Percentiles rank a stretch among this genome's conserved stretches.
Conservation (phyloP, 2,888 invertebrate genomes). For the Cyclophora punctaria region DNA sequence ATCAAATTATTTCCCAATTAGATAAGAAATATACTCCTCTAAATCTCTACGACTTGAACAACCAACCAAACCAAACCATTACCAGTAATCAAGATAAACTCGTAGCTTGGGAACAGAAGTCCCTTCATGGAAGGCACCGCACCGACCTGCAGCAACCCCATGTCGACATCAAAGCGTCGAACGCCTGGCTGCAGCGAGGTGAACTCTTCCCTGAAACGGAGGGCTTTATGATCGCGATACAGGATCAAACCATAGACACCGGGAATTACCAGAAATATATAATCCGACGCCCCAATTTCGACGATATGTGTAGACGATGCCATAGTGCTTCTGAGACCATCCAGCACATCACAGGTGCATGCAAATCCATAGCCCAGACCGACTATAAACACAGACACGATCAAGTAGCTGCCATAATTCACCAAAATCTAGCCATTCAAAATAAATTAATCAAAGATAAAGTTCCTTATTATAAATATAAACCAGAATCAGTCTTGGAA, state of each 20-base stretch:
- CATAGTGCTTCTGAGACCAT: too few species aligned
- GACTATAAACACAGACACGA: too few species aligned
- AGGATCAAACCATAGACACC: slow-evolving; percentile 4
- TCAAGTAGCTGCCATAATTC: too few species aligned
- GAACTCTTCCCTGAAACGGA: slow-evolving; percentile 12
- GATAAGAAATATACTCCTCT: background rate
- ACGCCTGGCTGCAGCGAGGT: slow-evolving; percentile 8
- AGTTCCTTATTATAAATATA: too few species aligned
- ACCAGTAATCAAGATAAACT: background rate
- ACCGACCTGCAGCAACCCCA: background rate
- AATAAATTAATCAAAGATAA: too few species aligned
- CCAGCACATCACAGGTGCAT: too few species aligned
- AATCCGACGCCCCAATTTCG: background rate
- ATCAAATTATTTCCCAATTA: background rate
- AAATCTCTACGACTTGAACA: background rate
- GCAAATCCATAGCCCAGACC: too few species aligned
- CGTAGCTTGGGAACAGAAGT: background rate
- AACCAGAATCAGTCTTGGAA: too few species aligned
- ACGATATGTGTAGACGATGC: too few species aligned
- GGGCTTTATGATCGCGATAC: slow-evolving; percentile 8
- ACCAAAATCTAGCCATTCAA: too few species aligned
- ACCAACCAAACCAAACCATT: background rate
- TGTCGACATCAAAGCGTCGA: slow-evolving; percentile 10
- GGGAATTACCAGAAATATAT: slow-evolving; percentile 2
- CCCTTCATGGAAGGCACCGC: too few species aligned